A percentile compares a stretch with the other conserved stretches of the same genome.
Evolutionary conservation across 2,888 invertebrate genomes (phyloP).

Genomic region (Notocelia uddmanniana): DNA sequence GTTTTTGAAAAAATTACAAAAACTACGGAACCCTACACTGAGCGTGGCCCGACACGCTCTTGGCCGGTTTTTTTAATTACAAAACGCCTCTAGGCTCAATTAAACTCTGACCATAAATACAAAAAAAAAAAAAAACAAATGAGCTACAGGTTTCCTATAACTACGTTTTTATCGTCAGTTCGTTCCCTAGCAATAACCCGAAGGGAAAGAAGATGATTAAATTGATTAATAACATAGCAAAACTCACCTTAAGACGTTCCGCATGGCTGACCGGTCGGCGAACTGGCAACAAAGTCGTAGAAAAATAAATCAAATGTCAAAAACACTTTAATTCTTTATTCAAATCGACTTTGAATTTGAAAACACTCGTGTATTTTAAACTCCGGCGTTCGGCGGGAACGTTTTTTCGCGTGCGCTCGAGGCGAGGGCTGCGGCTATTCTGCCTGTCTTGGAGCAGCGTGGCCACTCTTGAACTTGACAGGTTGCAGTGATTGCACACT

Average conservation of each 20-base stretch:
- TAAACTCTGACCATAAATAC: neutral
- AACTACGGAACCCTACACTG: too few species aligned
- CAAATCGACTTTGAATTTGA: conserved; percentile 50
- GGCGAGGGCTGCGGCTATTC: conserved; percentile 72
- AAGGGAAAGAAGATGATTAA: conserved; percentile 50
- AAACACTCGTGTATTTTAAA: conserved; percentile 52
- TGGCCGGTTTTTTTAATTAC: too few species aligned
- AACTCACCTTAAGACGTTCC: conserved; percentile 77
- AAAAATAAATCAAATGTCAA: conserved; percentile 57
- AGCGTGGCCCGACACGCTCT: too few species aligned
- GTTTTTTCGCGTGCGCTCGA: conserved; percentile 65
- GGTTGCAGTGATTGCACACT: conserved; percentile 74
- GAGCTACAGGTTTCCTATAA: conserved; percentile 14
- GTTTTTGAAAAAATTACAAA: too few species aligned
- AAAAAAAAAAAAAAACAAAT: conserved; percentile 8
- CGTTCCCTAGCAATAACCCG: conserved; percentile 63
- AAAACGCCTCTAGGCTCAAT: neutral
- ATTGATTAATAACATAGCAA: conserved; percentile 49
- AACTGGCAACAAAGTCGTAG: conserved; percentile 52
- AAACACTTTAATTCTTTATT: conserved; percentile 40
- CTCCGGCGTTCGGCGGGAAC: conserved; percentile 59
- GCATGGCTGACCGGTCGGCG: conserved; percentile 66
- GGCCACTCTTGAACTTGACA: conserved; percentile 79
- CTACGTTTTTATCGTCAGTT: conserved; percentile 50
- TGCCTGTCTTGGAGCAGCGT: conserved; percentile 62